Evolutionary conservation across 2,113 vertebrate species (phyloP).

Genomic region (Cricetomys ansorgei): DNA sequence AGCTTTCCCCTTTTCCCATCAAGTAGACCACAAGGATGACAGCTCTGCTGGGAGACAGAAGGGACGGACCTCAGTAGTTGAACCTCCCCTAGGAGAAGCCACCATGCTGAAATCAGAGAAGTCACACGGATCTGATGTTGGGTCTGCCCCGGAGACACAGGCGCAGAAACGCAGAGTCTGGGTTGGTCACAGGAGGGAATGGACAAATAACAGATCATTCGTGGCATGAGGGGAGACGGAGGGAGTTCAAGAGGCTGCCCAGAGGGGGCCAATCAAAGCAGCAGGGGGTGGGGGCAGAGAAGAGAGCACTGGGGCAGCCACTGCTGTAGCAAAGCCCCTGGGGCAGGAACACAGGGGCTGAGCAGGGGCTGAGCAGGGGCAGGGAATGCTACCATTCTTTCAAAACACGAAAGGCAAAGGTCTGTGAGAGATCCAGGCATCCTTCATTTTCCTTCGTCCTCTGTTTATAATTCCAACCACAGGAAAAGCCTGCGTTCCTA

Average conservation of each 20-base stretch:
- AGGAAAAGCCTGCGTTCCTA: conserved; percentile 60
- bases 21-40: background rate
- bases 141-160: background rate
- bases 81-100: background rate
- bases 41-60: background rate
- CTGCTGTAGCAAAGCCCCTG: background rate
- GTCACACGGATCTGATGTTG: background rate
- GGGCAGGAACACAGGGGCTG: no score
- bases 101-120: background rate
- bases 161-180: background rate
- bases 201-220: background rate
- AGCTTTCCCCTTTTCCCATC: background rate
- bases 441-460: conserved; percentile 12
- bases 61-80: background rate
- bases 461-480: conserved; percentile 63
- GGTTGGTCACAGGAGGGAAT: background rate
- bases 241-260: background rate
- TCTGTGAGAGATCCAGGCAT: conserved; percentile 6
- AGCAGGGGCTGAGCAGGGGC: accelerated
- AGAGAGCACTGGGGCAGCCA: background rate
- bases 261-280: background rate
- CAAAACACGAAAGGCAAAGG: conserved; percentile 13
- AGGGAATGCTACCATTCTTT: background rate
- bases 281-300: background rate
- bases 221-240: accelerated